Conservation (phyloP, 2,797 vertebrate genomes). For the Eulemur rubriventer region DNA sequence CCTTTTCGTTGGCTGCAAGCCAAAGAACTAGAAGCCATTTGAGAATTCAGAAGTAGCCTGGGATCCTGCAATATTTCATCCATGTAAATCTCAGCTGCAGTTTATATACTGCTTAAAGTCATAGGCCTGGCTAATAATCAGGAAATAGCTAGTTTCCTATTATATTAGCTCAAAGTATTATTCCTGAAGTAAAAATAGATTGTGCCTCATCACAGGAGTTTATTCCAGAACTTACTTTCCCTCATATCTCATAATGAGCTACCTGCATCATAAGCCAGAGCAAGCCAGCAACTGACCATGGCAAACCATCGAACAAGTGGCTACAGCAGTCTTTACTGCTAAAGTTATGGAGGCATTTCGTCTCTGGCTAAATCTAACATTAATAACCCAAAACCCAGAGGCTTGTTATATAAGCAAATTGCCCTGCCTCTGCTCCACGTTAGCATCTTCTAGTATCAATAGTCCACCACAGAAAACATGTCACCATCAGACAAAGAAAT, state of each 20-base stretch:
- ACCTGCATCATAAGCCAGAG: not conserved
- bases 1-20: conserved; percentile 47
- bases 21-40: conserved; percentile 40
- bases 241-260: not conserved
- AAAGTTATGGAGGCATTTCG: not conserved
- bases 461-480: conserved; percentile 15
- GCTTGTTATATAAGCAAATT: not conserved
- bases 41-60: conserved; percentile 43
- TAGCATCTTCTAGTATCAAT: not conserved
- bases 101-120: conserved; percentile 29
- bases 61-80: conserved; percentile 16
- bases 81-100: conserved; percentile 29
- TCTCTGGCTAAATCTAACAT: conserved; percentile 5
- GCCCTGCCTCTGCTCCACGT: not conserved
- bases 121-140: not conserved
- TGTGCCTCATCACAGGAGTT: not conserved
- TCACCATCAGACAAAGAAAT: conserved; percentile 31
- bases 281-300: not conserved
- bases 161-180: conserved; percentile 44
- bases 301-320: not conserved
- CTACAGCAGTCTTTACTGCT: not conserved
- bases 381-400: conserved; percentile 9
- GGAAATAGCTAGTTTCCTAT: conserved; percentile 20
- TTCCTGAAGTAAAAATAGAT: not conserved
- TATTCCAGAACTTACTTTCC: conserved; percentile 34